A percentile compares a stretch with the other conserved stretches of the same genome.
Conservation (phyloP, 2,113 vertebrate species). For the Phodopus roborovskii region DNA sequence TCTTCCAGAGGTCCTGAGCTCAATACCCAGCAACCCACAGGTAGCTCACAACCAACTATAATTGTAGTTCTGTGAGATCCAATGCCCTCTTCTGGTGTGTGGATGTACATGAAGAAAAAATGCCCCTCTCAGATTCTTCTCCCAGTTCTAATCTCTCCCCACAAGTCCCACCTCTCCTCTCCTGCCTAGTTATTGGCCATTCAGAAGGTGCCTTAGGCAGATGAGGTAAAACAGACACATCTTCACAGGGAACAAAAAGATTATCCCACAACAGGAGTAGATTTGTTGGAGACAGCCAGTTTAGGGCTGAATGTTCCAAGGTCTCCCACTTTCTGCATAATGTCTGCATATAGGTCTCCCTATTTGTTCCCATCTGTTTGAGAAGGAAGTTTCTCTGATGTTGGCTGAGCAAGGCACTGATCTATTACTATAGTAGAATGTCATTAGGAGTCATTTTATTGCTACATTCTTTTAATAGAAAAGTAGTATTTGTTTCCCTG, state of each 20-base stretch:
- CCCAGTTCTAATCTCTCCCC: background rate
- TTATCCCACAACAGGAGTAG: background rate
- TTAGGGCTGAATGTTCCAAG: background rate
- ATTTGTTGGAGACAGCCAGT: background rate
- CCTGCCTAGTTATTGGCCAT: background rate
- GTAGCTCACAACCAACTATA: background rate
- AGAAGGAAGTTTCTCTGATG: background rate
- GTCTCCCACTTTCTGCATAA: background rate
- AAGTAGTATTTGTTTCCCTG: background rate
- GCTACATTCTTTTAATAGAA: background rate
- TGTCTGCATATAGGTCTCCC: background rate
- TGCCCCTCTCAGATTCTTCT: background rate
- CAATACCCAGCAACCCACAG: background rate
- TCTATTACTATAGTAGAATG: too few species aligned
- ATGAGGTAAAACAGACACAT: background rate
- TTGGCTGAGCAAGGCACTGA: background rate
- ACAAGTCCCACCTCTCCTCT: background rate
- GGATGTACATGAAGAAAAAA: background rate
- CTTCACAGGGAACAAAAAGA: background rate
- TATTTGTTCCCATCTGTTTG: background rate
- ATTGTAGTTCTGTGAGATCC: background rate
- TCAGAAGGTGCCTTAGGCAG: background rate
- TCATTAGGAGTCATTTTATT: background rate
- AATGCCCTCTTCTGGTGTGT: background rate
- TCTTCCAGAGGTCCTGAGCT: background rate